Conservation (phyloP, 2,113 vertebrate genomes). For the Myotis lucifugus region DNA sequence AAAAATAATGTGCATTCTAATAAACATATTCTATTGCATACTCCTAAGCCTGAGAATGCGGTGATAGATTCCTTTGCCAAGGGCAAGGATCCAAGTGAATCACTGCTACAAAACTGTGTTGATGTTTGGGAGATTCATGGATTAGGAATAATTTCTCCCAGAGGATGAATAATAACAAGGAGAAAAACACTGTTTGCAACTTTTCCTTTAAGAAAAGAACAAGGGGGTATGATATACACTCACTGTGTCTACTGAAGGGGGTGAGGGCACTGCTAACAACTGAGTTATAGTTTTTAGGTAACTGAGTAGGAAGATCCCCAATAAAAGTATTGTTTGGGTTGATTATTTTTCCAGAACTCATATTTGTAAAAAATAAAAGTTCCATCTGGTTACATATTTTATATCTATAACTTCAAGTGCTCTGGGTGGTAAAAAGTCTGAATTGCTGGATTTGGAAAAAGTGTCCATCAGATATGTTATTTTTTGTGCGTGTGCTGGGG, state of each 20-base stretch:
- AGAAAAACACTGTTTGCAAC: background rate
- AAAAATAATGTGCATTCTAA: conserved; percentile 14
- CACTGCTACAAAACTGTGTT: conserved; percentile 14
- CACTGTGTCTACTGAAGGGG: background rate
- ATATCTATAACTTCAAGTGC: background rate
- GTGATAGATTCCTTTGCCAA: conserved; percentile 30
- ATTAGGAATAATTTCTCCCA: conserved; percentile 14
- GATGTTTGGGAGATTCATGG: background rate
- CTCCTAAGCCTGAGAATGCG: background rate
- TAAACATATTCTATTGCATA: background rate
- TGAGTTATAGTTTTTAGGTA: background rate
- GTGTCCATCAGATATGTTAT: background rate
- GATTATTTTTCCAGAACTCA: conserved; percentile 33
- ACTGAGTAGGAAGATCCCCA: background rate
- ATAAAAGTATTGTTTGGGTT: background rate
- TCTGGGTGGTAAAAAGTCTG: conserved; percentile 12
- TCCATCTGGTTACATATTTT: background rate
- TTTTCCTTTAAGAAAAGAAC: conserved; percentile 36
- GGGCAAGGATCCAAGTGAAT: background rate
- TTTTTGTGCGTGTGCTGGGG: background rate
- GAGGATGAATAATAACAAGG: background rate
- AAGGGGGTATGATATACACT: background rate
- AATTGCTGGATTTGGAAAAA: background rate
- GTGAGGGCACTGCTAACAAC: background rate
- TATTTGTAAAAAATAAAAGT: conserved; percentile 42